Conservation (phyloP, 2,113 vertebrate genomes). For the Thryonomys swinderianus region DNA sequence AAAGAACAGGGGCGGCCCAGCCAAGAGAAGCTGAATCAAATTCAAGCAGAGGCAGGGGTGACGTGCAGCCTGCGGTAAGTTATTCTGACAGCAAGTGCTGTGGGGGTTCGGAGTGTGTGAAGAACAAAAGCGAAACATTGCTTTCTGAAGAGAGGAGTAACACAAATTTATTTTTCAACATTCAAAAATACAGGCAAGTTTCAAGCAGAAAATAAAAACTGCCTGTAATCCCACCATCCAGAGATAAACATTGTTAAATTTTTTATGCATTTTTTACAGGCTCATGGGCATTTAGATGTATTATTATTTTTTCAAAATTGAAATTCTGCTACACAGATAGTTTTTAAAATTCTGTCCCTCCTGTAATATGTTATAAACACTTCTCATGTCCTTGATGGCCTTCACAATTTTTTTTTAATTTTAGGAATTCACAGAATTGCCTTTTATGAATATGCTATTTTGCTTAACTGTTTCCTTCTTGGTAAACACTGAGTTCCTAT, state of each 20-base stretch:
- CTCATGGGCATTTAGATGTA: constrained; percentile 57
- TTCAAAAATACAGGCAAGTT: constrained; percentile 46
- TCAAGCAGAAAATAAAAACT: constrained; percentile 61
- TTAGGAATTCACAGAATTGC: constrained; percentile 42
- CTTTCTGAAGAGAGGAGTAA: constrained; percentile 21
- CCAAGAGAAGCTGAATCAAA: accelerated
- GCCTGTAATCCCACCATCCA: constrained; percentile 29
- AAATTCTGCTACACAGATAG: background rate
- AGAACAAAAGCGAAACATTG: constrained; percentile 26
- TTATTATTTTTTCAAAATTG: constrained; percentile 64
- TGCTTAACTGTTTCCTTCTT: constrained; percentile 11
- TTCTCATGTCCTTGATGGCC: background rate
- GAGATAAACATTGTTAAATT: constrained; percentile 67
- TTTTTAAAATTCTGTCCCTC: background rate
- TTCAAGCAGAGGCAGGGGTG: background rate
- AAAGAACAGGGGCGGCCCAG: background rate
- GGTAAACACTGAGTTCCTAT: background rate
- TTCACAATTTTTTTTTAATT: constrained; percentile 17
- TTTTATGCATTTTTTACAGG: constrained; percentile 67
- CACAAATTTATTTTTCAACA: constrained; percentile 25
- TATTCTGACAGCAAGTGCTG: constrained; percentile 29
- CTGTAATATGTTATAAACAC: background rate
- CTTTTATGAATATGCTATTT: background rate
- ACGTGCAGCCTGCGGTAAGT: background rate
- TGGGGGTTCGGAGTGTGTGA: background rate